Evolutionary conservation across 2,888 invertebrate species (phyloP).

Genomic region (Amblyjoppa proteus): DNA sequence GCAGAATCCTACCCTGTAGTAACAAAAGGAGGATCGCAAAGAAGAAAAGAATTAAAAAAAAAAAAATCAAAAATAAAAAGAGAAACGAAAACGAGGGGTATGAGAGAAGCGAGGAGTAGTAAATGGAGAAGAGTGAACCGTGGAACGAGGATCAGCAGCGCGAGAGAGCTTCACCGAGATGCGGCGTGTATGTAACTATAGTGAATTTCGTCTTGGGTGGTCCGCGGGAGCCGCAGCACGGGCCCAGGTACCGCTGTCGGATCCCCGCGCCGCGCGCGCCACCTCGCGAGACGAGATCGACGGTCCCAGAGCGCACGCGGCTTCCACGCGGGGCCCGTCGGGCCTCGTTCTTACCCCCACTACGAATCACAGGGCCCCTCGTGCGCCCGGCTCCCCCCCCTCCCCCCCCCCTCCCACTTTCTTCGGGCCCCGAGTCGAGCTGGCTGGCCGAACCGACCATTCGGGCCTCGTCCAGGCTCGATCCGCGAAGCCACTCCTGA

Average conservation of each 20-base stretch:
- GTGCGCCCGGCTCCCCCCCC: slow-evolving; percentile 45
- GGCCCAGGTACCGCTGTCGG: slow-evolving; percentile 80
- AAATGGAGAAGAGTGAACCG: slow-evolving; percentile 66
- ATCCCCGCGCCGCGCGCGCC: slow-evolving; percentile 83
- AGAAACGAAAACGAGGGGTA: slow-evolving; percentile 43
- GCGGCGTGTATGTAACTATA: slow-evolving; percentile 73
- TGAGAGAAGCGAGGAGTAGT: slow-evolving; percentile 52
- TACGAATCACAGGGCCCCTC: slow-evolving; percentile 25
- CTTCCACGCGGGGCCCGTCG: slow-evolving; percentile 53
- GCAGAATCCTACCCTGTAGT: slow-evolving; percentile 52
- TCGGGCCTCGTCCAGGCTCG: slow-evolving; percentile 57
- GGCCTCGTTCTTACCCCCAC: slow-evolving; percentile 53
- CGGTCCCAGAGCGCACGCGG: slow-evolving; percentile 70
- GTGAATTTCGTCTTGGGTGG: slow-evolving; percentile 85
- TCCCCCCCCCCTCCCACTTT: slow-evolving; percentile 14
- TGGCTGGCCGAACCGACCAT: slow-evolving; percentile 61
- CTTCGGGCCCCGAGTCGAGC: slow-evolving; percentile 3
- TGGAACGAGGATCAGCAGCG: slow-evolving; percentile 64
- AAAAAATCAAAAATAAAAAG: slow-evolving; percentile 44
- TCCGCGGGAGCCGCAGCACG: slow-evolving; percentile 81
- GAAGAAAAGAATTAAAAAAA: slow-evolving; percentile 33
- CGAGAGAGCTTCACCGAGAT: slow-evolving; percentile 71
- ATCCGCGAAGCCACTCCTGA: slow-evolving; percentile 75
- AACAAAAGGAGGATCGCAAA: slow-evolving; percentile 51
- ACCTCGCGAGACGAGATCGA: slow-evolving; percentile 79